These are phyloP conservation scores for Microtus richardsoni DNA, from an alignment of 2,113 vertebrate species.

Conservation along the genomic window DNA sequence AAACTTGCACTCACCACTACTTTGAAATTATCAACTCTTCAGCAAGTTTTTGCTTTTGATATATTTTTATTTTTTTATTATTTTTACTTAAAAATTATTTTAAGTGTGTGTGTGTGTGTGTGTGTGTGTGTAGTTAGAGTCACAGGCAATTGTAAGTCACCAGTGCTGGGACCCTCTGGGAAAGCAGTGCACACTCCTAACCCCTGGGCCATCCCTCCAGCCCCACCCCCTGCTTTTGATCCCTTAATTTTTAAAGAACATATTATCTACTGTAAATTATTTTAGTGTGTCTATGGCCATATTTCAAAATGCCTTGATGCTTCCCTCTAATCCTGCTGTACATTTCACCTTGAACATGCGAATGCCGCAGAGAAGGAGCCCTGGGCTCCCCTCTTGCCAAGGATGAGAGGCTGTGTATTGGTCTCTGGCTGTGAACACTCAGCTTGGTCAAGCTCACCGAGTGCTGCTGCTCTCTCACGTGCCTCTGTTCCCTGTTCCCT, in stretches of 20 bases:
- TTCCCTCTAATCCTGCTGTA: not conserved
- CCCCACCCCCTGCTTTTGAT: not conserved
- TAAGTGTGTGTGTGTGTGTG: not conserved
- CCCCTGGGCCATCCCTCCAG: not conserved
- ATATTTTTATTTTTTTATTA: not conserved
- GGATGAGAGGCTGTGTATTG: not conserved
- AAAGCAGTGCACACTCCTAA: not conserved
- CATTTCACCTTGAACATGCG: not conserved
- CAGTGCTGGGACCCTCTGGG: not conserved
- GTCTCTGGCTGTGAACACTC: not conserved
- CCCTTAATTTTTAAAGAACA: not conserved
- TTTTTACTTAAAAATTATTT: not conserved
- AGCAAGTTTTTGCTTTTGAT: not conserved
- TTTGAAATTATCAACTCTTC: not conserved
- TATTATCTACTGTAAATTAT: not conserved
- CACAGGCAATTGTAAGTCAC: not conserved
- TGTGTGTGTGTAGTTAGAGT: not conserved
- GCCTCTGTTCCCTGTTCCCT: not conserved
- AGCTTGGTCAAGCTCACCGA: rapidly evolving
- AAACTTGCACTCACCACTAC: rapidly evolving
- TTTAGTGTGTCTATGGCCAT: not conserved
- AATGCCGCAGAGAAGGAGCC: not conserved
- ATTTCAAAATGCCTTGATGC: not conserved
- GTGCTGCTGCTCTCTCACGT: not conserved
- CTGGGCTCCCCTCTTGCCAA: rapidly evolving